Evolutionary conservation across 2,888 invertebrate species (phyloP).

Genomic region (Cataglyphis rosenhaueri): DNA sequence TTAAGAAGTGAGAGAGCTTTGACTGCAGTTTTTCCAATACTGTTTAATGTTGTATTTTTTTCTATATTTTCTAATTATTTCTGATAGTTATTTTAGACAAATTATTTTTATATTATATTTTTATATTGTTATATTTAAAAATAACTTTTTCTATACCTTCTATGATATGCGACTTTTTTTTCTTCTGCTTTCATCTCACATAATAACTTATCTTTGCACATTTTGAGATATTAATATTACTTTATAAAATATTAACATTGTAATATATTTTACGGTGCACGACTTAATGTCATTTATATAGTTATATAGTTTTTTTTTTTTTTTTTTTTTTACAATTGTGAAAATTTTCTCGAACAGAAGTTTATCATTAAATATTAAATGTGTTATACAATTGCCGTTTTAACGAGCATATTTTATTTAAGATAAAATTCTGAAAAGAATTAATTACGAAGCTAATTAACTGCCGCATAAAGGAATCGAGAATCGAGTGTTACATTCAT

Average conservation of each 20-base stretch:
- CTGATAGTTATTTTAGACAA: not conserved
- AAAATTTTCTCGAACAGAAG: not conserved
- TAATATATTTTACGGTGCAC: not conserved
- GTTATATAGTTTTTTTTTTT: not conserved
- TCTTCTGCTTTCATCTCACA: not conserved
- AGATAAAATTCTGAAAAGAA: not conserved
- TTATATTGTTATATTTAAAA: not conserved
- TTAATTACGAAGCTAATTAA: slow-evolving; percentile 24
- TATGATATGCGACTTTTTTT: not conserved
- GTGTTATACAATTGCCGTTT: not conserved
- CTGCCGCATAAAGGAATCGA: not conserved
- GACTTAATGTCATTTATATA: slow-evolving; percentile 5
- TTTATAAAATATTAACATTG: not conserved
- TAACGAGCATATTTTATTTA: not conserved
- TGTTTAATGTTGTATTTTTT: not conserved
- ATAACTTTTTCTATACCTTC: not conserved
- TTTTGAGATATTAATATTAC: slow-evolving; percentile 12
- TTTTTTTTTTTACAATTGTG: not conserved
- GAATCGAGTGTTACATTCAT: not conserved
- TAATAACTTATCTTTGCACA: not conserved
- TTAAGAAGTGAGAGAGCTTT: not conserved
- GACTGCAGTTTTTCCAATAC: not conserved
- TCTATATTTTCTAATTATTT: not conserved
- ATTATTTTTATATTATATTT: not conserved
- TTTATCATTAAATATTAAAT: not conserved